Evolutionary conservation across 92 coral and sea anemone genomes (phyloP), one percentile per base, ranked within the genome.

Genomic region (Parazoanthus atlanticus): DNA sequence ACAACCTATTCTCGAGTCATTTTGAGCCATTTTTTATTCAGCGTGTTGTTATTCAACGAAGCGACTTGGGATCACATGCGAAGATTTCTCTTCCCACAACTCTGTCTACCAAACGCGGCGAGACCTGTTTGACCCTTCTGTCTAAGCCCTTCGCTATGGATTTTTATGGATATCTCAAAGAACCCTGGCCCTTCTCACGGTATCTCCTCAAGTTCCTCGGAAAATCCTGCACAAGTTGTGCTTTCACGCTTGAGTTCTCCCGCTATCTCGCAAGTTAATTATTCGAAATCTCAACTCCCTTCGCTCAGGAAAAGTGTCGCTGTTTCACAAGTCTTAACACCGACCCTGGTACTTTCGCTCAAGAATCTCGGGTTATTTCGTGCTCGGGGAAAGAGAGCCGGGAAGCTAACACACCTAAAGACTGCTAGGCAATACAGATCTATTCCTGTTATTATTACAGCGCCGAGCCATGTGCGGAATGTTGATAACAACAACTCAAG

Each of bases 81-180:
- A 72, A 31, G 76, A 72, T 29, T 72, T 72, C 38, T 72, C 40
- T 72, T 72, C 21, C 76, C 40, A 72, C 41, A 72, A 72, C 76
- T 72, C 31, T 72, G 76, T 72, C 76, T 72, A 72, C 76, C 38
- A 72, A 72, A 72, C 76, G 41, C 76, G 38, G 76, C 32, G 38
- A 49, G 49, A 83, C 88, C 64, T 54, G 81, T 73, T 75, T 83
- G 88, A 82, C 47, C 52, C 84, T 83, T 81, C 88, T 74, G 26
- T 84, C 82, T 17, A 71, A 83, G 72, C 84, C 91, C 15, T 83
- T 89, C 76, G 73, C 54, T 43, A 83, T 82, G 52, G 91, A 72
- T 89, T 64, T 70, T 66, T 78, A 83, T 89, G 91, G 76, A 89
- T 13, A 25, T 17, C n/a, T 61, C 69, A 16, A 61, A 17, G 19